phyloP scores from a whole-genome alignment of 2,113 vertebrate genomes.

The Mixornis gularis region DNA sequence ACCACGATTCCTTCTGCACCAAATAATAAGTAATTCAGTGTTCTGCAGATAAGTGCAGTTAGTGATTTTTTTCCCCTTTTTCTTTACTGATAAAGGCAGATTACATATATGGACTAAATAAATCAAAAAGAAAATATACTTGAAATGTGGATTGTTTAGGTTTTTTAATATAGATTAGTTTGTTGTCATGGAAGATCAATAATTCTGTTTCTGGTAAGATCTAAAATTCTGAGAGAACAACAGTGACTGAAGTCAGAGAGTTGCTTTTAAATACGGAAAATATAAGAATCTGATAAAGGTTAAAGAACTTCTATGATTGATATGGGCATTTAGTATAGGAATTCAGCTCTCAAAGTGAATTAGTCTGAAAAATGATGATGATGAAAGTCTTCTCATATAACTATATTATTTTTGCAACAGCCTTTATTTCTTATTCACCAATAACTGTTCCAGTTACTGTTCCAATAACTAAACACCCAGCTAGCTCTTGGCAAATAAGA shows the following conservation, averaged over 20 bases:
- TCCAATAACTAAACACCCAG: not conserved
- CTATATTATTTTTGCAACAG: not conserved
- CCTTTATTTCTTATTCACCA: not conserved
- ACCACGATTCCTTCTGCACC: not conserved
- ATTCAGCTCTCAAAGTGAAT: not conserved
- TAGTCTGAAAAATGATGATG: not conserved
- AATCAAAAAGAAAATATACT: not conserved
- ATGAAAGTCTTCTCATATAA: not conserved
- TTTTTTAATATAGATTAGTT: not conserved
- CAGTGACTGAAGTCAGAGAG: not conserved
- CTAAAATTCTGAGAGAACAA: not conserved
- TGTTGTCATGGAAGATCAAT: not conserved
- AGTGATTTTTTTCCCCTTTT: not conserved
- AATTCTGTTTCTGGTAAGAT: not conserved
- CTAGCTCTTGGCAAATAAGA: not conserved
- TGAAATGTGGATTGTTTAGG: accelerated
- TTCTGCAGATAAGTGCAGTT: not conserved
- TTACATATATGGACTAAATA: not conserved
- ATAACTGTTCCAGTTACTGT: not conserved
- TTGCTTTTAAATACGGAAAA: not conserved
- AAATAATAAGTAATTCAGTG: not conserved
- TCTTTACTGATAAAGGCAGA: not conserved
- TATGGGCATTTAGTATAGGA: not conserved
- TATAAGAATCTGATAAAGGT: not conserved
- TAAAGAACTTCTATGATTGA: not conserved